Evolutionary conservation across 64 coral and sea anemone genomes (phyloP).

Genomic region (Dendronephthya gigantea): DNA sequence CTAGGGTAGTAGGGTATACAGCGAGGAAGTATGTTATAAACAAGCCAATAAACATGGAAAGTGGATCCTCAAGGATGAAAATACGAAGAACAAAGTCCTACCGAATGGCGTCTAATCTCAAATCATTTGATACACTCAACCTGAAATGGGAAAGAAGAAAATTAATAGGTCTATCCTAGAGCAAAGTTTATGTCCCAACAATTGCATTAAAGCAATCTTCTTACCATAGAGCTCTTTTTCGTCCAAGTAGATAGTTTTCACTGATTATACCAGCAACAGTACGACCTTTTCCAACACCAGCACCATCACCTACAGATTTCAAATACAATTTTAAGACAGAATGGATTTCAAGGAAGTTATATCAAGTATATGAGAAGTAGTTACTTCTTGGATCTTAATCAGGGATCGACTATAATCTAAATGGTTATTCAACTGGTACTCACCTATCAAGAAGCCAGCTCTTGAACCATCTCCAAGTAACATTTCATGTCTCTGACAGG

Average conservation of each 20-base stretch:
- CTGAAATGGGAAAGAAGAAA: constrained; percentile 21
- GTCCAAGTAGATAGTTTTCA: constrained; percentile 90
- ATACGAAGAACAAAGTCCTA: background rate
- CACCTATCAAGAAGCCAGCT: constrained; percentile 95
- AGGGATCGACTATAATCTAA: too few relatives aligned
- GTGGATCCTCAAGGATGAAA: too few relatives aligned
- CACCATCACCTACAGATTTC: constrained; percentile 66
- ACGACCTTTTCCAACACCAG: constrained; percentile 92
- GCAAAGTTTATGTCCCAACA: background rate
- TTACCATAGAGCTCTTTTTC: constrained; percentile 92
- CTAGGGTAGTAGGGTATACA: too few relatives aligned
- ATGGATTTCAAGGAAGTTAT: background rate
- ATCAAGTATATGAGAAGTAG: too few relatives aligned
- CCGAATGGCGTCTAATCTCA: constrained; percentile 82
- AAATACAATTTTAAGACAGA: background rate
- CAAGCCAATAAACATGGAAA: too few relatives aligned
- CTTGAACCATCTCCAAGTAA: constrained; percentile 74
- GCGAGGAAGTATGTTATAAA: too few relatives aligned
- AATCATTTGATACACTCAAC: constrained; percentile 99
- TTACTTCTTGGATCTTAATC: too few relatives aligned
- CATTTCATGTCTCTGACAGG: constrained; percentile 83
- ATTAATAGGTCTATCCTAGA: background rate
- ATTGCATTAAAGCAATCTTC: background rate
- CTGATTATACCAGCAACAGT: constrained; percentile 93
- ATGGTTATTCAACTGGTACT: background rate